Percentiles rank a stretch among this genome's conserved stretches.
phyloP scores from a whole-genome alignment of 2,888 invertebrate species.

The Sinopyrophorus schimmeli region DNA sequence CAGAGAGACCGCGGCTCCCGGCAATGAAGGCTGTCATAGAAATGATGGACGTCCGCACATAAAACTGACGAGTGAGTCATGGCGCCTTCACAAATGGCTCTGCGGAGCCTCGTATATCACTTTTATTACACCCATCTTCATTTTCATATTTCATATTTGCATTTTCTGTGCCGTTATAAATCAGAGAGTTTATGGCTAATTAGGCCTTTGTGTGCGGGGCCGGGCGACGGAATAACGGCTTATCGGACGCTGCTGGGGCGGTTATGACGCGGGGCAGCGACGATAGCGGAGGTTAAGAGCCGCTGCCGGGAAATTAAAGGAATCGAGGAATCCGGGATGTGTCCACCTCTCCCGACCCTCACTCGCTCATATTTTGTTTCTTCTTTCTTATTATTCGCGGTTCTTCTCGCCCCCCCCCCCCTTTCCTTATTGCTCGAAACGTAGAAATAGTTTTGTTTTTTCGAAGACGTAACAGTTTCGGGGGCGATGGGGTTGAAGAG shows the following conservation, averaged over 20 bases:
- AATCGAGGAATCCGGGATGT: conserved; percentile 28
- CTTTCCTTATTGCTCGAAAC: too few species aligned
- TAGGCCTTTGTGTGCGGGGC: conserved; percentile 57
- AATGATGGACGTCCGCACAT: conserved; percentile 74
- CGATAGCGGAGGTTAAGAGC: conserved; percentile 34
- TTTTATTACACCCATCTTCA: conserved; percentile 73
- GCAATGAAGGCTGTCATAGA: conserved; percentile 66
- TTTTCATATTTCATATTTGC: conserved; percentile 65
- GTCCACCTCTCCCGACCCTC: conserved; percentile 16
- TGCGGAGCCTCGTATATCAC: conserved; percentile 78
- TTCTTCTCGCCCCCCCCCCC: too few species aligned
- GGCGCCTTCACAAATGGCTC: conserved; percentile 73
- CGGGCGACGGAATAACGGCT: conserved; percentile 56
- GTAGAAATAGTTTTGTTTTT: too few species aligned
- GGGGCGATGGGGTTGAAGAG: too few species aligned
- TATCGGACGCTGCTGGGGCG: conserved; percentile 53
- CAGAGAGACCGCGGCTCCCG: conserved; percentile 53
- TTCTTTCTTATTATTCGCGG: too few species aligned
- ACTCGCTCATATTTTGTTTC: too few species aligned
- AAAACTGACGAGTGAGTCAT: conserved; percentile 74
- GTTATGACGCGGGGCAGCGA: conserved; percentile 36
- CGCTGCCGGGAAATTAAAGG: conserved; percentile 30
- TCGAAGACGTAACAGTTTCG: too few species aligned
- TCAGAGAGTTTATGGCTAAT: conserved; percentile 68
- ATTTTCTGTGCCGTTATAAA: conserved; percentile 65